Percentiles rank a stretch among this genome's conserved stretches.
Evolutionary conservation across 1,140 invertebrate species (phyloP).

Genomic region (Nixonia krombeini): DNA sequence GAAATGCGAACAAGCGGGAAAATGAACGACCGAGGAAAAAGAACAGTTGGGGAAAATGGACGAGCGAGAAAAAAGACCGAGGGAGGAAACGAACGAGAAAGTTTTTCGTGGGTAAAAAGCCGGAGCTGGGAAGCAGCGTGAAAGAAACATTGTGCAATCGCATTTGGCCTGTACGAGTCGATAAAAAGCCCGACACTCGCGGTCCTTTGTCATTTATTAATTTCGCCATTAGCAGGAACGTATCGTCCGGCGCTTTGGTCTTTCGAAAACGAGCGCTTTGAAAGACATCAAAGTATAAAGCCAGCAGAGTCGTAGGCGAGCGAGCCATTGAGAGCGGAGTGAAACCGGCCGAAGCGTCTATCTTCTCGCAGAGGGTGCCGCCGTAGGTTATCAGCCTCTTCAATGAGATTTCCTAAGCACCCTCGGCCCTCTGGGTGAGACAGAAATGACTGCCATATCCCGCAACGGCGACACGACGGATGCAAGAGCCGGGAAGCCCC

Average conservation of each 20-base stretch:
- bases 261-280: constrained; percentile 21
- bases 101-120: no score
- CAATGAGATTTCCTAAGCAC: constrained; percentile 44
- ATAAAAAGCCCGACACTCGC: not conserved
- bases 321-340: constrained; percentile 22
- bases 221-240: constrained; percentile 40
- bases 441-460: constrained; percentile 38
- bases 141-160: no score
- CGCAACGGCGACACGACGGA: no score
- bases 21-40: no score
- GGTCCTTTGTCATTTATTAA: constrained; percentile 35
- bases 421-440: constrained; percentile 38
- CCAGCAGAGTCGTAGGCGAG: constrained; percentile 37
- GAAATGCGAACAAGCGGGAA: no score
- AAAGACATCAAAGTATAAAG: constrained; percentile 47
- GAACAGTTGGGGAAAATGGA: no score
- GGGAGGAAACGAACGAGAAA: no score
- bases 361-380: constrained; percentile 40
- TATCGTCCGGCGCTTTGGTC: constrained; percentile 28
- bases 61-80: no score
- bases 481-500: constrained; percentile 30
- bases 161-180: no score
- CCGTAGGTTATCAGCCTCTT: constrained; percentile 48
- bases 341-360: constrained; percentile 35
- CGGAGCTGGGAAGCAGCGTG: no score